phyloP scores from a whole-genome alignment of 2,113 vertebrate genomes.

The Anhinga anhinga region DNA sequence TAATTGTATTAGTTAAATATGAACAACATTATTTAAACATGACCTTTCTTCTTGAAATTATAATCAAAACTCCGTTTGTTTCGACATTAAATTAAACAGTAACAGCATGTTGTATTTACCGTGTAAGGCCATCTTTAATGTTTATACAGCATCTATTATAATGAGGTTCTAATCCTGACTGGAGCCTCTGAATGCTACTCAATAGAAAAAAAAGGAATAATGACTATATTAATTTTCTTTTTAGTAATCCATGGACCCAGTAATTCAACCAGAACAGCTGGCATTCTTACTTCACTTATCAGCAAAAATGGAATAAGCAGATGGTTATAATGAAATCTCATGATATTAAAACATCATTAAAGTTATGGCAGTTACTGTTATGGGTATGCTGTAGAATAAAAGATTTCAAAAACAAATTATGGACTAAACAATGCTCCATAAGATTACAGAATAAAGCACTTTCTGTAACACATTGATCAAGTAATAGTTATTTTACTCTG shows the following conservation, averaged over 20 bases:
- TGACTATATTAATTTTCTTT: not conserved
- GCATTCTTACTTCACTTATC: not conserved
- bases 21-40: not conserved
- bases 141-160: not conserved
- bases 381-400: not conserved
- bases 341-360: not conserved
- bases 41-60: not conserved
- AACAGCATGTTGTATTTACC: not conserved
- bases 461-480: not conserved
- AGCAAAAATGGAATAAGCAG: not conserved
- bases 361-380: not conserved
- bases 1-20: not conserved
- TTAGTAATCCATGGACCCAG: not conserved
- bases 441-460: not conserved
- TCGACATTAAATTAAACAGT: not conserved
- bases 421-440: not conserved
- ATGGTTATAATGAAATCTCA: not conserved
- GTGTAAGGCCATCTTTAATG: not conserved
- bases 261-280: not conserved
- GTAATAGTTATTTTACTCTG: not conserved
- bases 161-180: not conserved
- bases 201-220: not conserved
- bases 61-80: not conserved
- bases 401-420: not conserved
- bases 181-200: not conserved